phyloP scores from a whole-genome alignment of 1,140 invertebrate species.

The Akabosia matsudoensis region DNA sequence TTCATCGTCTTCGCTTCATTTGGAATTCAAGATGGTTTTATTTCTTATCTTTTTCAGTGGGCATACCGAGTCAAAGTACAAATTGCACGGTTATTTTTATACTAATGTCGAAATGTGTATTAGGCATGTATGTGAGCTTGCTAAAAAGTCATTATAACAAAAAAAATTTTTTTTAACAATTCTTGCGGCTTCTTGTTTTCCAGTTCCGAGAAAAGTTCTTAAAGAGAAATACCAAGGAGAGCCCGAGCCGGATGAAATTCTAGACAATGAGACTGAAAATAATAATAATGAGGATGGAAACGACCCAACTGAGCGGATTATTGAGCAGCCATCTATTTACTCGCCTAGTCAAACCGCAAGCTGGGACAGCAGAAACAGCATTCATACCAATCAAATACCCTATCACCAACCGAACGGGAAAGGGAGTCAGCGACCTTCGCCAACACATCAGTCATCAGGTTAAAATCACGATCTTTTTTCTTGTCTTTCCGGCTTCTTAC shows the following conservation, averaged over 20 bases:
- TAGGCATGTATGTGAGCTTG: too few relatives aligned
- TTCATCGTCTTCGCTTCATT: too few relatives aligned
- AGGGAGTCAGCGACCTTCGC: background rate
- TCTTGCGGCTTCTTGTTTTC: background rate
- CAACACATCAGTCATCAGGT: constrained; percentile 12
- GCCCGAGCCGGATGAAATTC: constrained; percentile 55
- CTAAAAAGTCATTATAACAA: too few relatives aligned
- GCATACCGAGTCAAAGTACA: background rate
- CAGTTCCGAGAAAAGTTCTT: constrained; percentile 76
- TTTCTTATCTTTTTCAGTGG: background rate
- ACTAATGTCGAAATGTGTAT: background rate
- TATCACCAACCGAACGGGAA: background rate
- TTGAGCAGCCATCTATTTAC: constrained; percentile 24
- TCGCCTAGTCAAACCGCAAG: background rate
- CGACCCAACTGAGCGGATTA: constrained; percentile 49
- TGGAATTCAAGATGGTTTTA: background rate
- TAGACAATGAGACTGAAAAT: constrained; percentile 52
- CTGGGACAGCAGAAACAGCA: background rate
- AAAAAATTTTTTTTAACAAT: background rate
- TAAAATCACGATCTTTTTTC: background rate
- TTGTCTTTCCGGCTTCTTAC: background rate
- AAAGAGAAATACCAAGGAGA: constrained; percentile 67
- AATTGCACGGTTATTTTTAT: too few relatives aligned
- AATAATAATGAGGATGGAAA: constrained; percentile 41
- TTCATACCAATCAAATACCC: background rate